Percentiles rank a stretch among this genome's conserved stretches.
Conservation (phyloP, 2,888 invertebrate genomes). For the Cactoblastis cactorum region DNA sequence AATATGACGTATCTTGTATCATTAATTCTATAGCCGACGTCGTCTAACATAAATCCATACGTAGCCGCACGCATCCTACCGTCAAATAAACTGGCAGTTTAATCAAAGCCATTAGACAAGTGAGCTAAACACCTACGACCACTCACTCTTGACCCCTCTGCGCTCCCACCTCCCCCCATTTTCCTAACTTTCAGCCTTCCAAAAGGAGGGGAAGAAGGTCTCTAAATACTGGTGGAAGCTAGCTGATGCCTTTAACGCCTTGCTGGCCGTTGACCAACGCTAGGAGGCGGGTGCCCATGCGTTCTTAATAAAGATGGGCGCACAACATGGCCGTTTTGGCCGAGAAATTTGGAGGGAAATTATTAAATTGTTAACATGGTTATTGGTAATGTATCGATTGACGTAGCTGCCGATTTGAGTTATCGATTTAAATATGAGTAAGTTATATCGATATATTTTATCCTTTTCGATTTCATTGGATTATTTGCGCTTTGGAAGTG, state of each 20-base stretch:
- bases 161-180: conserved; percentile 36
- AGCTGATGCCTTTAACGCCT: conserved; percentile 78
- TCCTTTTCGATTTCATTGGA: too few species aligned
- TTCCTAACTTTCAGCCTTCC: conserved; percentile 24
- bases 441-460: too few species aligned
- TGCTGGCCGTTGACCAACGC: conserved; percentile 76
- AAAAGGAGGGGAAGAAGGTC: conserved; percentile 42
- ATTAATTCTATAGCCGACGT: conserved; percentile 64
- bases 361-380: conserved; percentile 10
- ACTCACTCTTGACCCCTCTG: conserved; percentile 47
- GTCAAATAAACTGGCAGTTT: conserved; percentile 79
- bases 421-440: too few species aligned
- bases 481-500: too few species aligned
- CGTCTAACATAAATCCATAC: conserved; percentile 76
- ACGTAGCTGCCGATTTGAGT: too few species aligned
- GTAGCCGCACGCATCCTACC: conserved; percentile 74
- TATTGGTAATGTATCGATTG: conserved; percentile 9
- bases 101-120: conserved; percentile 79
- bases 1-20: conserved; percentile 56
- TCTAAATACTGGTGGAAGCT: conserved; percentile 55
- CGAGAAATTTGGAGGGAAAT: conserved; percentile 41
- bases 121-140: conserved; percentile 70
- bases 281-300: conserved; percentile 72
- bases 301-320: conserved; percentile 77
- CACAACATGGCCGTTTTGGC: conserved; percentile 62